phyloP scores from a whole-genome alignment of 2,797 vertebrate species.

The Halcyon badia region DNA sequence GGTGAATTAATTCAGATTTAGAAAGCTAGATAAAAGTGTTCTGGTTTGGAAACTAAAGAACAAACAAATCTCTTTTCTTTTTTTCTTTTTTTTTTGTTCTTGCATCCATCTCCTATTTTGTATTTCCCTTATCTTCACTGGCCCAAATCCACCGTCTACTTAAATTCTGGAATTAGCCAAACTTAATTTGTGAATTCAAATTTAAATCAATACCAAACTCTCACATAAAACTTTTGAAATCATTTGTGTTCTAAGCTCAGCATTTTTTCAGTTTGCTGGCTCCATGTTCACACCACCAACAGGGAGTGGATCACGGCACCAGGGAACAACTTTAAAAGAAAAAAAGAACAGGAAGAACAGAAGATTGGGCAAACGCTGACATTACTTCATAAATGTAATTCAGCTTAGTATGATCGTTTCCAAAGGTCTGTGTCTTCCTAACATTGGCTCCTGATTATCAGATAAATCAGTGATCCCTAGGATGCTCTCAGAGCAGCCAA shows the following conservation, averaged over 20 bases:
- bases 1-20: background rate
- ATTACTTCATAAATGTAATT: background rate
- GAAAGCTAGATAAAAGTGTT: background rate
- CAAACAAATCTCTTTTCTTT: background rate
- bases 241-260: background rate
- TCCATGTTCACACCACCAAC: background rate
- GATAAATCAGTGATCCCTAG: background rate
- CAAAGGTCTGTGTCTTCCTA: fast-evolving
- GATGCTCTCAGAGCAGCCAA: background rate
- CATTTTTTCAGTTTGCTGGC: background rate
- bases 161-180: background rate
- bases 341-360: background rate
- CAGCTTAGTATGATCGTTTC: background rate
- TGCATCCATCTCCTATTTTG: background rate
- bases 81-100: background rate
- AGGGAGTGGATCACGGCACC: background rate
- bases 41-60: background rate
- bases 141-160: background rate
- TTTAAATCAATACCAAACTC: background rate
- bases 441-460: background rate
- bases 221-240: background rate
- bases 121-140: background rate
- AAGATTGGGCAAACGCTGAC: background rate
- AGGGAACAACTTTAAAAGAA: background rate
- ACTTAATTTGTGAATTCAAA: background rate